Percentiles rank a stretch among this genome's conserved stretches.
phyloP scores from a whole-genome alignment of 2,888 invertebrate genomes.

The Pterostichus madidus region DNA sequence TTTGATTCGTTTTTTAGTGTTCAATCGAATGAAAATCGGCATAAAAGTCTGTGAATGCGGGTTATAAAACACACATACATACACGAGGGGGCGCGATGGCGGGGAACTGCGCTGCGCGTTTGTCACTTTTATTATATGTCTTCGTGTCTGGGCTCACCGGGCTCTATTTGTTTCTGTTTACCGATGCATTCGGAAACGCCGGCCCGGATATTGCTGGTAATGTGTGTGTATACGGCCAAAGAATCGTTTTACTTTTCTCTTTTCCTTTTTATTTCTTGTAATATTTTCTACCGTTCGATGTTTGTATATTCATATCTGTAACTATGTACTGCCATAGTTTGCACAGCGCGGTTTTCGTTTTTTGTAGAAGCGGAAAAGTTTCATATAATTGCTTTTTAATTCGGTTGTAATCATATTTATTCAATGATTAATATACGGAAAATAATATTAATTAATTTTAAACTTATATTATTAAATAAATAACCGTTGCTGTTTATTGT shows the following conservation, averaged over 20 bases:
- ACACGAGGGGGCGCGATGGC: constrained; percentile 36
- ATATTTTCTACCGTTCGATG: constrained; percentile 24
- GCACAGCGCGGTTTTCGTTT: no score
- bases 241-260: constrained; percentile 40
- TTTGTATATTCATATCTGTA: constrained; percentile 18
- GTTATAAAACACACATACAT: constrained; percentile 74
- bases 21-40: constrained; percentile 75
- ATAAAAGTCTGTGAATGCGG: constrained; percentile 74
- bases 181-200: constrained; percentile 61
- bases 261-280: constrained; percentile 32
- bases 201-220: constrained; percentile 48
- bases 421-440: no score
- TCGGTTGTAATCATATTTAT: no score
- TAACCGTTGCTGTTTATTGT: no score
- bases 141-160: constrained; percentile 43
- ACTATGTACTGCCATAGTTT: neutral
- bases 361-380: no score
- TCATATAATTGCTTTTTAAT: no score
- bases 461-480: no score
- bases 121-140: constrained; percentile 64
- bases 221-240: constrained; percentile 46
- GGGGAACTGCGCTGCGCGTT: constrained; percentile 8
- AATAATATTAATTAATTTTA: no score
- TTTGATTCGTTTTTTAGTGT: constrained; percentile 75
- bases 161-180: constrained; percentile 66